phyloP scores from a whole-genome alignment of 2,888 invertebrate species.

The Drosophila merina region DNA sequence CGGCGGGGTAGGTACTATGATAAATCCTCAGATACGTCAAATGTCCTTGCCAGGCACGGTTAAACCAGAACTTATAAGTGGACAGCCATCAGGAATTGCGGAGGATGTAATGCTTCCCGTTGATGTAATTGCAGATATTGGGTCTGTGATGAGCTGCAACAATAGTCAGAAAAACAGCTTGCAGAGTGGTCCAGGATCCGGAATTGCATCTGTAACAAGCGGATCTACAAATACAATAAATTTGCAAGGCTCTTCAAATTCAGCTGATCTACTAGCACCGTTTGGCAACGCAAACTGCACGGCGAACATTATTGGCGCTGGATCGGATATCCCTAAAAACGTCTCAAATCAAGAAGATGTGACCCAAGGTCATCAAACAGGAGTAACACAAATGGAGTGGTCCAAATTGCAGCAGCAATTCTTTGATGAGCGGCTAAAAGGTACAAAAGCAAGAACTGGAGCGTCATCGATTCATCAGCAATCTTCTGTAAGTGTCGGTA shows the following conservation, averaged over 20 bases:
- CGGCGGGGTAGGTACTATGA: conserved; percentile 33
- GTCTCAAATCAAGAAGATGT: conserved; percentile 44
- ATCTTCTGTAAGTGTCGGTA: conserved; percentile 48
- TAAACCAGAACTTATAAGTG: conserved; percentile 54
- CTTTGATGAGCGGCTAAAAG: conserved; percentile 87
- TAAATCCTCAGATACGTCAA: conserved; percentile 60
- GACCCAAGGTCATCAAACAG: conserved; percentile 56
- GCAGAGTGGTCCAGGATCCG: conserved; percentile 39
- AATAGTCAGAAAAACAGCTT: conserved; percentile 54
- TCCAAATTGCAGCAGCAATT: conserved; percentile 95
- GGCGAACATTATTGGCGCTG: conserved; percentile 43
- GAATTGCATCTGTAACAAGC: conserved; percentile 13
- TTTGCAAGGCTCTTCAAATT: conserved; percentile 48
- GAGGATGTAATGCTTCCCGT: conserved; percentile 69
- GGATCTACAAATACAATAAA: conserved; percentile 15
- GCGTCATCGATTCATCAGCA: conserved; percentile 24
- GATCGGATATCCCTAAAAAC: conserved; percentile 48
- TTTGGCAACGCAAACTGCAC: conserved; percentile 56
- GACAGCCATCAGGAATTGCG: conserved; percentile 62
- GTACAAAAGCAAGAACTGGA: conserved; percentile 73
- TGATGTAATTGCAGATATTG: conserved; percentile 66
- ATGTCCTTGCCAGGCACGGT: conserved; percentile 39
- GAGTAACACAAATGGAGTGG: conserved; percentile 92
- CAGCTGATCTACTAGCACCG: conserved; percentile 58
- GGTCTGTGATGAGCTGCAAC: conserved; percentile 50